Percentiles rank a stretch among this genome's conserved stretches.
phyloP scores from a whole-genome alignment of 2,888 invertebrate genomes.

The Clanis bilineata region DNA sequence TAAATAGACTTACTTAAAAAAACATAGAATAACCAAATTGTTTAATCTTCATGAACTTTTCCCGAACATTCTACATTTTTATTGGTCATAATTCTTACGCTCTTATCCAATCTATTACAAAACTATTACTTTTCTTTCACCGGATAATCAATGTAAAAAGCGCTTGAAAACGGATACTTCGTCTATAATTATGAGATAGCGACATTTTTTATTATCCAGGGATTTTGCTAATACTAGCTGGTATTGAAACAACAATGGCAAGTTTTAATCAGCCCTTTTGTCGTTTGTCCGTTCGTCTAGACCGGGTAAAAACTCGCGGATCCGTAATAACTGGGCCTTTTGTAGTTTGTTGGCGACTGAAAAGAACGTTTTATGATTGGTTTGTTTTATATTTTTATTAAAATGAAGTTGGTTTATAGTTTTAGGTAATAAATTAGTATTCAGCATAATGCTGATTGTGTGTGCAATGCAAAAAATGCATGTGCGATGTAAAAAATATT shows the following conservation, averaged over 20 bases:
- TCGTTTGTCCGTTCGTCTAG: constrained; percentile 69
- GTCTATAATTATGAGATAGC: constrained; percentile 32
- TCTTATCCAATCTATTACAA: too few species aligned
- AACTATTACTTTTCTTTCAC: neutral
- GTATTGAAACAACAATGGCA: constrained; percentile 60
- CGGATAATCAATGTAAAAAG: constrained; percentile 4
- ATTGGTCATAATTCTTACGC: too few species aligned
- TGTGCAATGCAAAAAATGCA: neutral
- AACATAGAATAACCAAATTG: too few species aligned
- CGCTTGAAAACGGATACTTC: constrained; percentile 18
- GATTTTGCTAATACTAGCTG: constrained; percentile 32
- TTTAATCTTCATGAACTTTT: too few species aligned
- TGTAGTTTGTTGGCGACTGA: constrained; percentile 32
- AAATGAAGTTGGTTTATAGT: neutral
- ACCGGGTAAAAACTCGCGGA: constrained; percentile 62
- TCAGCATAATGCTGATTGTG: too few species aligned
- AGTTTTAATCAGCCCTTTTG: constrained; percentile 76
- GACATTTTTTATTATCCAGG: constrained; percentile 32
- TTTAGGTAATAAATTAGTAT: too few species aligned
- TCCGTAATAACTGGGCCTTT: constrained; percentile 45
- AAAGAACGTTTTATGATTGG: constrained; percentile 22
- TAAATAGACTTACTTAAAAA: too few species aligned
- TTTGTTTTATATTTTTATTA: constrained; percentile 17
- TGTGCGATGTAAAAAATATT: too few species aligned
- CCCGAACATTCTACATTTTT: too few species aligned